Conservation (phyloP, 2,113 vertebrate genomes). For the Oenanthe melanoleuca region DNA sequence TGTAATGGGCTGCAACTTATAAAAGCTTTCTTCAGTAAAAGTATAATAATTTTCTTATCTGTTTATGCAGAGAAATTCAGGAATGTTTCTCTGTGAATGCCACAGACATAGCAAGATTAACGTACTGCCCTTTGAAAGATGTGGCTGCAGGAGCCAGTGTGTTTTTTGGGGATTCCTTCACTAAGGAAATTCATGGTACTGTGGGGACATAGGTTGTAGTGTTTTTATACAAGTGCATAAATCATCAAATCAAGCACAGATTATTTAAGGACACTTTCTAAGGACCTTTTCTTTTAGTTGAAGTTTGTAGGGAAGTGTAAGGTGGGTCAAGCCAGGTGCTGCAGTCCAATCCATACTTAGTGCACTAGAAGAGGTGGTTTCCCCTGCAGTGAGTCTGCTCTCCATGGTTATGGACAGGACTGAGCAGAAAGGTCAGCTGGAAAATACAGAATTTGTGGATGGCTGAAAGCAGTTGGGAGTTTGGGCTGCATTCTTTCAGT, state of each 20-base stretch:
- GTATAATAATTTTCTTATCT: background rate
- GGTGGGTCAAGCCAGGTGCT: background rate
- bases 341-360: accelerated
- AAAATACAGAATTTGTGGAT: background rate
- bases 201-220: background rate
- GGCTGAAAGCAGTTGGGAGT: background rate
- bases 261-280: background rate
- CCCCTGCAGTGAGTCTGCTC: accelerated
- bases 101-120: background rate
- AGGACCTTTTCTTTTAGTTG: background rate
- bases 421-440: background rate
- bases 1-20: background rate
- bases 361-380: accelerated
- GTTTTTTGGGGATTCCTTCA: background rate
- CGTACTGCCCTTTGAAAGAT: background rate
- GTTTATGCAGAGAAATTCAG: background rate
- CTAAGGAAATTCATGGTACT: background rate
- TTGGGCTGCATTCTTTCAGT: background rate
- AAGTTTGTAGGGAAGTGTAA: background rate
- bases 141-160: background rate
- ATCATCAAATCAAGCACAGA: background rate
- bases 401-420: accelerated
- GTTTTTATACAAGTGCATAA: background rate
- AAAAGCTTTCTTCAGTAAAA: background rate
- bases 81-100: background rate